Base-by-base conservation (phyloP, 1,140 invertebrate genomes). In the Solenopsis fugax region DNA sequence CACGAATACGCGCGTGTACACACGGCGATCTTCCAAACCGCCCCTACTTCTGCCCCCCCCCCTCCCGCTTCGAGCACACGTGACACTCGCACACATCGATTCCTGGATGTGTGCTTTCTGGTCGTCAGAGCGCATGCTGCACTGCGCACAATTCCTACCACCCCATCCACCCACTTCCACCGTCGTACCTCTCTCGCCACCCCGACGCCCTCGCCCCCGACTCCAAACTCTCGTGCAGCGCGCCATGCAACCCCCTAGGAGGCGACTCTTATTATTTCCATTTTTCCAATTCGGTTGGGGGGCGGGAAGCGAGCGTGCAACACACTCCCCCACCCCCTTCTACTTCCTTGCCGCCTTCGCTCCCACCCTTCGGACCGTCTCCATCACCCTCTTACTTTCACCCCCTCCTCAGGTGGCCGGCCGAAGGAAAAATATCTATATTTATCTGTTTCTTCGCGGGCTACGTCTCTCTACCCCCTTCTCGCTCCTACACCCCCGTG, bases 231-330 rank as follows among this genome's bases (percentile, higher is more conserved):
- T 86, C 89, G 65, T 88, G 84, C 87, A 89, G 73, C 90, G 87
- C 91, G 90, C 90, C 90, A 90, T 91, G 92, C 91, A 92, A 93
- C 92, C 87, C 90, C 90, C 86, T 41, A 90, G 77, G 90, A 90
- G 89, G 89, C 87, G 89, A 91, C 89, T 94, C 93, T 94, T 94
- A 94, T 94, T 94, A 94, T 94, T 95, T 95, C 93, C 93, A 94
- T 94, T 95, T 94, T 94, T 95, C 91, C 94, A 93, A 94, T 95
- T 95, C 94, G 90, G 91, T 90, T 81, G 90, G 80, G 80, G 90
- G 90, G 90, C 90, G 90, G 89, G 90, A 87, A 91, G 84, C 75
- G 87, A 88, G 72, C 89, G 90, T 80, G 88, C 88, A 88, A 90
- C 89, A 87, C 78, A 69, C 73, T 90, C 88, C 87, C 87, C 76